Evolutionary conservation across 2,113 vertebrate species (phyloP).

Genomic region (human (Homo sapiens)): DNA sequence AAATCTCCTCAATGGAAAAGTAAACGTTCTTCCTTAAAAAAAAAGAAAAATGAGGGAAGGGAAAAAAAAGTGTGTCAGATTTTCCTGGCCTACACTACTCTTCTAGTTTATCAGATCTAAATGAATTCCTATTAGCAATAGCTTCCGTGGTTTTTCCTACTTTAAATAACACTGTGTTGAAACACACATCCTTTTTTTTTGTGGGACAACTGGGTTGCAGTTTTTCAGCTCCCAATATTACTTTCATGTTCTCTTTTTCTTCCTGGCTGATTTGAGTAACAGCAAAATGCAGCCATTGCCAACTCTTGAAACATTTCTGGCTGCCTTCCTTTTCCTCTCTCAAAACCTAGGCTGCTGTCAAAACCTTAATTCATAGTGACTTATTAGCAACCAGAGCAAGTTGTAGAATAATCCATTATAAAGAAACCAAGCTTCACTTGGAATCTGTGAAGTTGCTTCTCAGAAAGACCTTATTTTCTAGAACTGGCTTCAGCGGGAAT

Average conservation of each 20-base stretch:
- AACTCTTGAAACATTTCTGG: slow-evolving; percentile 51
- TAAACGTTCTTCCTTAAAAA: slow-evolving; percentile 50
- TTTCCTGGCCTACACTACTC: slow-evolving; percentile 51
- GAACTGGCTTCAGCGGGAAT: not conserved
- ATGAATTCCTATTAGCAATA: not conserved
- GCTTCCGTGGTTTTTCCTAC: not conserved
- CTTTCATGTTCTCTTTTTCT: not conserved
- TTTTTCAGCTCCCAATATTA: not conserved
- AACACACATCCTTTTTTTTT: not conserved
- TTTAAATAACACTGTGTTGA: not conserved
- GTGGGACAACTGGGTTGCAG: not conserved
- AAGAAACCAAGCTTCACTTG: slow-evolving; percentile 43
- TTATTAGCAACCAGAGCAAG: slow-evolving; percentile 47
- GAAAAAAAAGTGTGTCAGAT: slow-evolving; percentile 46
- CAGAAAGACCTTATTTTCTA: slow-evolving; percentile 51
- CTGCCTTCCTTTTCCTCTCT: not conserved
- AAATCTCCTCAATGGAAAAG: slow-evolving; percentile 61
- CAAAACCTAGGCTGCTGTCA: slow-evolving; percentile 42
- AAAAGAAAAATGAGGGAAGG: not conserved
- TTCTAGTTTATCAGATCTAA: slow-evolving; percentile 27
- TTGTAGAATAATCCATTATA: slow-evolving; percentile 37
- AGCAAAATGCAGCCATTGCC: not conserved
- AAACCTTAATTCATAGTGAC: slow-evolving; percentile 54
- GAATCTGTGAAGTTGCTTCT: slow-evolving; percentile 43
- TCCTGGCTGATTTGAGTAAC: slow-evolving; percentile 48